Conservation (phyloP, 2,888 invertebrate species). For the Trichopoda pennipes region DNA sequence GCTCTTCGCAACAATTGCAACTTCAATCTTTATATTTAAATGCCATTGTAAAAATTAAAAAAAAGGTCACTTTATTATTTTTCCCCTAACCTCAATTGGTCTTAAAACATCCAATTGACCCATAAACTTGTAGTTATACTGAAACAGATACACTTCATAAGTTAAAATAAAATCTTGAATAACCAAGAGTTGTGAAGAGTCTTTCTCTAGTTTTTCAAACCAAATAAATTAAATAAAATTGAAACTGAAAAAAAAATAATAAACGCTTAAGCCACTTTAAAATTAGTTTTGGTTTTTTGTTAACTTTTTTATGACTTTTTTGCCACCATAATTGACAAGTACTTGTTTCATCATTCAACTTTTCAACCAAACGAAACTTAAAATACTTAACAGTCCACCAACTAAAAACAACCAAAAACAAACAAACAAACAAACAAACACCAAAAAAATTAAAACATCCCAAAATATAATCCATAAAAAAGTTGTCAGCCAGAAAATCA, state of each 20-base stretch:
- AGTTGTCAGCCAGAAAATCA: not conserved
- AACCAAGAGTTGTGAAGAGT: conserved; percentile 21
- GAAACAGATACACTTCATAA: conserved; percentile 5
- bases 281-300: conserved; percentile 18
- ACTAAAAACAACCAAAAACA: conserved; percentile 20
- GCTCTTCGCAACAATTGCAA: too few species aligned
- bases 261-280: conserved; percentile 33
- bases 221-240: conserved; percentile 22
- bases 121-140: not conserved
- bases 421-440: not conserved
- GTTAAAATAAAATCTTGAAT: conserved; percentile 10
- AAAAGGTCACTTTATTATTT: not conserved
- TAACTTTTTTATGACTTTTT: not conserved
- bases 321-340: conserved; percentile 32
- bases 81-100: not conserved
- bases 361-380: conserved; percentile 9
- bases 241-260: not conserved
- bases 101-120: conserved; percentile 32
- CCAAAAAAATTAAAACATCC: too few species aligned
- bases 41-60: not conserved
- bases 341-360: conserved; percentile 25
- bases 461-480: not conserved
- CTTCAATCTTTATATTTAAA: too few species aligned
- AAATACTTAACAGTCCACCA: conserved; percentile 20
- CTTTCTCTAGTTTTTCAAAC: conserved; percentile 27